These are phyloP conservation scores for Oligia fasciuncula DNA, from an alignment of 2,888 invertebrate species.

Conservation along the genomic window DNA sequence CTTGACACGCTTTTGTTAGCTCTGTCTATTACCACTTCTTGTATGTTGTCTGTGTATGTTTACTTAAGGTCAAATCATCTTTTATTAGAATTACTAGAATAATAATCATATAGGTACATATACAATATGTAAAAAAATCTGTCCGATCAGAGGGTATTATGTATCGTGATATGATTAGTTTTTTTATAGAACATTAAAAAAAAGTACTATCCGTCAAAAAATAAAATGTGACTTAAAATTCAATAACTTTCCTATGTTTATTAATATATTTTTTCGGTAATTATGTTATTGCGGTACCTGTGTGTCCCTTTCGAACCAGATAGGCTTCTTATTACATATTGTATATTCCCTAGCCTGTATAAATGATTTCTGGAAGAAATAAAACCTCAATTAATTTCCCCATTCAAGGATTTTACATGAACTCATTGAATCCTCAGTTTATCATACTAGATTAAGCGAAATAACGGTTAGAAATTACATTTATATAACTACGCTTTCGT, in stretches of 20 bases:
- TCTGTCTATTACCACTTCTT: slow-evolving; percentile 32
- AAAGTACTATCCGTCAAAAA: not conserved
- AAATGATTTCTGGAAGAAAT: not conserved
- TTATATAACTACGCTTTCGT: not conserved
- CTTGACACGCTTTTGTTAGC: slow-evolving; percentile 57
- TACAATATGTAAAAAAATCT: not conserved
- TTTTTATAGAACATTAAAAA: no score
- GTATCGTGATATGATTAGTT: not conserved
- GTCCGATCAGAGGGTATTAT: not conserved
- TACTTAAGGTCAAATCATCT: slow-evolving; percentile 10
- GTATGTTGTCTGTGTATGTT: slow-evolving; percentile 13
- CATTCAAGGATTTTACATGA: not conserved
- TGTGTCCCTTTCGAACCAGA: not conserved
- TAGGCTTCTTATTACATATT: not conserved
- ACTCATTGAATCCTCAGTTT: not conserved
- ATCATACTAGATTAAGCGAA: not conserved
- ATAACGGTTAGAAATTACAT: slow-evolving; percentile 1
- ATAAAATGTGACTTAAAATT: not conserved
- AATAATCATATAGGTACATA: not conserved
- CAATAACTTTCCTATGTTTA: no score
- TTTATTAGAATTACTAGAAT: not conserved
- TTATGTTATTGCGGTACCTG: not conserved
- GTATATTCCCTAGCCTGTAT: no score
- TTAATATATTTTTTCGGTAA: not conserved
- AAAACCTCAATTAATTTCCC: not conserved